Evolutionary conservation across 1,140 invertebrate species (phyloP).

Genomic region (Eumeta japonica): DNA sequence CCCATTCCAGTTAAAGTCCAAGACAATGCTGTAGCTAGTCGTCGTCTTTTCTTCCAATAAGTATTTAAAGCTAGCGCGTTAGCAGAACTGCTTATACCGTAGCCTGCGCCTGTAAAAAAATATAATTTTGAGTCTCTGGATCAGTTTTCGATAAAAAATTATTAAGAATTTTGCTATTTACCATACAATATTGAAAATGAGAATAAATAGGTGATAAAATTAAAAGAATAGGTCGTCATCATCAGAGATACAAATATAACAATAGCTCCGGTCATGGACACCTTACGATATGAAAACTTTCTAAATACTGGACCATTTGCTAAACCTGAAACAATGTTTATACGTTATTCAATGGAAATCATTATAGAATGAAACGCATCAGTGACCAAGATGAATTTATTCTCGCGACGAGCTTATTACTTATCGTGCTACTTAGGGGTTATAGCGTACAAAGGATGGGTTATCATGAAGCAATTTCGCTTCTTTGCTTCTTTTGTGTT

Average conservation of each 20-base stretch:
- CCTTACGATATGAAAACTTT: conserved; percentile 64
- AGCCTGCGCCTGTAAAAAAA: conserved; percentile 56
- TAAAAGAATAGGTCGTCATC: conserved; percentile 59
- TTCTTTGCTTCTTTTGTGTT: too few species aligned
- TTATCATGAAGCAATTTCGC: too few species aligned
- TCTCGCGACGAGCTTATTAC: too few species aligned
- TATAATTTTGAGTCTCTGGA: neutral
- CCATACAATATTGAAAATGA: conserved; percentile 62
- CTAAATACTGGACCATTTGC: conserved; percentile 66
- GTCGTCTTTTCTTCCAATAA: conserved; percentile 61
- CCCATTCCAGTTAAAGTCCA: conserved; percentile 63
- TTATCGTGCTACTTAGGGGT: too few species aligned
- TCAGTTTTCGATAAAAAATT: neutral
- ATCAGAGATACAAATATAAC: conserved; percentile 58
- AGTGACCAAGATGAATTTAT: too few species aligned
- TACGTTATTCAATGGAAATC: too few species aligned
- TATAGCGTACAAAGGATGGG: too few species aligned
- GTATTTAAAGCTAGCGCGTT: conserved; percentile 63
- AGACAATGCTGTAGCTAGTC: conserved; percentile 59
- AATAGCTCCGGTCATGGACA: conserved; percentile 59
- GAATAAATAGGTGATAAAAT: conserved; percentile 61
- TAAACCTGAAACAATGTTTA: conserved; percentile 61
- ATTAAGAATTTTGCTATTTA: too few species aligned
- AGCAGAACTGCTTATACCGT: conserved; percentile 62
- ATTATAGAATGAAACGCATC: too few species aligned